Evolutionary conservation across 1,140 invertebrate species (phyloP).

Genomic region (Oncopeltus fasciatus): DNA sequence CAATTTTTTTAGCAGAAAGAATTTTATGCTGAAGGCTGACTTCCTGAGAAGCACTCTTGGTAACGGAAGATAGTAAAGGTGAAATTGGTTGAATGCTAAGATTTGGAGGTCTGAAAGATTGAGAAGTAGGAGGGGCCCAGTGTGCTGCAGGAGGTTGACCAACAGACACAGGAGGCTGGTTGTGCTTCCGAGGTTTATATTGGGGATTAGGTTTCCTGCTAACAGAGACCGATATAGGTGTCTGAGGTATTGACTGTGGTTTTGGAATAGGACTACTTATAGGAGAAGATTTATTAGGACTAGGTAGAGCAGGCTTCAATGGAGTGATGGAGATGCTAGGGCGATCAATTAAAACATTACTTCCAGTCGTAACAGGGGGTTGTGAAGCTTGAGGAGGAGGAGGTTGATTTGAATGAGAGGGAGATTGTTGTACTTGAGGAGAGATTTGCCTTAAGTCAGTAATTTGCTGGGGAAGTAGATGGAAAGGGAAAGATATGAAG

Average conservation of each 20-base stretch:
- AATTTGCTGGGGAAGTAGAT: not conserved
- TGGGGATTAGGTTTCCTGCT: not conserved
- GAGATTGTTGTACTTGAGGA: not conserved
- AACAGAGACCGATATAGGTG: slow-evolving; percentile 3
- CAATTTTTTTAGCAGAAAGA: slow-evolving; percentile 14
- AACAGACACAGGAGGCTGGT: not conserved
- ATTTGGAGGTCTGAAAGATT: not conserved
- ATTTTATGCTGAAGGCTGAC: slow-evolving; percentile 15
- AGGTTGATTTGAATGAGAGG: not conserved
- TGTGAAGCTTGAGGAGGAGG: not conserved
- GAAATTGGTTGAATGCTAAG: not conserved
- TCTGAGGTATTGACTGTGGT: not conserved
- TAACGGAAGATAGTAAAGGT: not conserved
- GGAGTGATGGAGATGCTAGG: slow-evolving; percentile 16
- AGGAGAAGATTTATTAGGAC: not conserved
- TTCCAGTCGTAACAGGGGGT: not conserved
- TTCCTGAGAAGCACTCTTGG: not conserved
- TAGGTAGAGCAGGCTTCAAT: not conserved
- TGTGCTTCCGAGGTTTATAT: not conserved
- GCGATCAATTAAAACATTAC: slow-evolving; percentile 7
- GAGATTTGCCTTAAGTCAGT: not conserved
- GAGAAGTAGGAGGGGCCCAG: not conserved
- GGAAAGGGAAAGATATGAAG: not conserved
- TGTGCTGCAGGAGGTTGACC: not conserved
- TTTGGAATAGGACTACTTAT: not conserved